A percentile compares a stretch with the other conserved stretches of the same genome.
phyloP scores from a whole-genome alignment of 2,797 vertebrate genomes.

The Gouania willdenowi region DNA sequence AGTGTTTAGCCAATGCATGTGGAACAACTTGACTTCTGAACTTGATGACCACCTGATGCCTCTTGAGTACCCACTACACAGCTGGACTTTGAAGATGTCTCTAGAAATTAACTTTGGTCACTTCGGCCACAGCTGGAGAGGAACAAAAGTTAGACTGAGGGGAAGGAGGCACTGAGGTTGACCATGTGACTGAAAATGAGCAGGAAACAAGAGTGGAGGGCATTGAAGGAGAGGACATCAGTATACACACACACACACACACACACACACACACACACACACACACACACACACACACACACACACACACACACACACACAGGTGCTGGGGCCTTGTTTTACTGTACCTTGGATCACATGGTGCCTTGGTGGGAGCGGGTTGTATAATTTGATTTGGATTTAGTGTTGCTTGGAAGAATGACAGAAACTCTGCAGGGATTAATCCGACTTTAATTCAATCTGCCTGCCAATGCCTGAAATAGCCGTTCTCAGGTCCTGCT shows the following conservation, averaged over 20 bases:
- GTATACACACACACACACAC: no score
- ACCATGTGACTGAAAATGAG: slow-evolving; percentile 9
- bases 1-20: neutral
- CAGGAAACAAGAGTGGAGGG: neutral
- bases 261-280: no score
- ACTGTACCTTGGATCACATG: neutral
- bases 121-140: slow-evolving; percentile 56
- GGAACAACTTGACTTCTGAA: slow-evolving; percentile 1
- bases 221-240: neutral
- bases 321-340: slow-evolving; percentile 9
- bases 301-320: neutral
- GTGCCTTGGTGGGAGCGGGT: slow-evolving; percentile 5
- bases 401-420: slow-evolving; percentile 69
- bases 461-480: slow-evolving; percentile 61
- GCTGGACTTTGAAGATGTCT: slow-evolving; percentile 37
- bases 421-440: slow-evolving; percentile 73
- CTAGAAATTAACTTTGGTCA: slow-evolving; percentile 32
- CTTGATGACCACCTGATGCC: slow-evolving; percentile 22
- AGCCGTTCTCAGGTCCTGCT: slow-evolving; percentile 42
- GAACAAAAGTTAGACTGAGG: slow-evolving; percentile 30
- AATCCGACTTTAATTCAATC: slow-evolving; percentile 77
- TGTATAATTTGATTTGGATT: slow-evolving; percentile 72
- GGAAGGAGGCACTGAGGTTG: neutral
- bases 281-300: neutral
- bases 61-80: slow-evolving; percentile 30